Conservation (phyloP, 2,113 vertebrate species). For the Notarius lentiginosus region DNA sequence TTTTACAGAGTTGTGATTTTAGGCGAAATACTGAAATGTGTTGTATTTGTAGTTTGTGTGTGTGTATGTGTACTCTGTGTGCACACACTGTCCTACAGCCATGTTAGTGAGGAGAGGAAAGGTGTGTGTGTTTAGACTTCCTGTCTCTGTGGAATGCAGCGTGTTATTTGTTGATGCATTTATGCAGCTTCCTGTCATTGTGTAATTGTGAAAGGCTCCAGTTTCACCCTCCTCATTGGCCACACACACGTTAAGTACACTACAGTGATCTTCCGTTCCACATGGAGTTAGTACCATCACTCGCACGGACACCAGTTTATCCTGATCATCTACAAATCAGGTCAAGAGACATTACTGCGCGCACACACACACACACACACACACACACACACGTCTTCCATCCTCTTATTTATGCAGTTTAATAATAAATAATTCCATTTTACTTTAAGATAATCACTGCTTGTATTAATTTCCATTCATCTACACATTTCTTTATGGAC, state of each 20-base stretch:
- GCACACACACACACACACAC: no score
- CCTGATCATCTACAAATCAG: background rate
- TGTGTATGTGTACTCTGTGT: background rate
- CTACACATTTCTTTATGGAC: no score
- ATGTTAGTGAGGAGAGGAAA: background rate
- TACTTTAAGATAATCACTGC: no score
- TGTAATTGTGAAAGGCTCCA: constrained; percentile 52
- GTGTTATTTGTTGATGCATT: constrained; percentile 70
- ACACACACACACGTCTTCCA: no score
- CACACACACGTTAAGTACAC: background rate
- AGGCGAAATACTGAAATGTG: background rate
- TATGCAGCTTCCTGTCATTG: constrained; percentile 75
- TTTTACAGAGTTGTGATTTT: background rate
- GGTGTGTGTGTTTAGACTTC: constrained; percentile 28
- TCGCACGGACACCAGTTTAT: background rate
- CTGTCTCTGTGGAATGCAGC: constrained; percentile 26
- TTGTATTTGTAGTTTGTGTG: background rate
- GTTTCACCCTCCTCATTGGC: constrained; percentile 47
- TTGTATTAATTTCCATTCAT: no score
- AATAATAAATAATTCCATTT: no score
- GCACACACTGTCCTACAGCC: background rate
- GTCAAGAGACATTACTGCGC: background rate
- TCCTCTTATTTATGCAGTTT: no score
- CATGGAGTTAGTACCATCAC: background rate
- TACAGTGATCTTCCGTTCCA: background rate